Evolutionary conservation across 2,797 vertebrate species (phyloP), one percentile per base, ranked within the genome.

Genomic region (Pogonophryne albipinna): DNA sequence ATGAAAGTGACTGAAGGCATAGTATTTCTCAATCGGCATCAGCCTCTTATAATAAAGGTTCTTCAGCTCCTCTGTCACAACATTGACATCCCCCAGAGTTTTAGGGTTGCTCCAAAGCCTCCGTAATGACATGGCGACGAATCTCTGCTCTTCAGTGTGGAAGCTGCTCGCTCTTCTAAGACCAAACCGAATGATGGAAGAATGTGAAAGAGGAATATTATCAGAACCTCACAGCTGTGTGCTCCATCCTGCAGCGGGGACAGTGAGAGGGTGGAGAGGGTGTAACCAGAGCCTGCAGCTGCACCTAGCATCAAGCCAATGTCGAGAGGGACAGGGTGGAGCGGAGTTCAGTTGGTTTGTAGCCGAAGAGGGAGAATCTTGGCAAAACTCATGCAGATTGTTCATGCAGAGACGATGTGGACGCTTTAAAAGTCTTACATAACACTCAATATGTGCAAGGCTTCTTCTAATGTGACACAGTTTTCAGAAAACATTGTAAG

Each of bases 1-100:
- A 73, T 97, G 96, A 78, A 97, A 97, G 19, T 96, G 92, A 14
- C 96, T 95, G 52, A 97, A 98, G 2, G 91, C 91, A 57, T 96
- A 97, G 13, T 95, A 89, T 19, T 97, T 96, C 78, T 98, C 97
- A 51, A 97, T 91, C 0, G 97, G 96, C 46, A 97, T 83, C 50
- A 97, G 90, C 71, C 96, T 96, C 62, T 91, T 93, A 52, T 92
- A 93, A 82, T 97, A 97, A 66, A 97, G 92, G 70, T 90, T 94
- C 86, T 95, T 97, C 72, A 98, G 93, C 53, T 96, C 94, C 60
- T 97, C 95, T 4, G 96, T 97, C 63, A 98, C 96, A 0, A 95
- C 90, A 23, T 88, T 95, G 74, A 96, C 92, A 27, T 95, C 94
- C 83, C 94, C 95, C 0, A 93, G 85, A 58, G 84, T 90, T 92